Evolutionary conservation across 1,140 invertebrate genomes (phyloP).

Genomic region (Papilio helenus): DNA sequence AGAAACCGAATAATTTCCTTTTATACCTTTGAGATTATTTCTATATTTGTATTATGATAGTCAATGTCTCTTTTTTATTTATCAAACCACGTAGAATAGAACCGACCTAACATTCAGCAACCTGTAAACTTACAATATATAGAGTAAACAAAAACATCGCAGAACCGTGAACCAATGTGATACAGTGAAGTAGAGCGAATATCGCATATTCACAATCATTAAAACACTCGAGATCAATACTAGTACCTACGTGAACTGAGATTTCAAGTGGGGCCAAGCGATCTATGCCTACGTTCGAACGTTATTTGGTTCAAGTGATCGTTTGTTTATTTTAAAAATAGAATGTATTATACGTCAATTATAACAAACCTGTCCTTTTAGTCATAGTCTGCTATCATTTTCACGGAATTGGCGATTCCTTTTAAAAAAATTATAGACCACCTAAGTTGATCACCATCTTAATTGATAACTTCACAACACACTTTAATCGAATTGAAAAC

Average conservation of each 20-base stretch:
- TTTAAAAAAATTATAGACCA: no score
- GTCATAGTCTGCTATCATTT: no score
- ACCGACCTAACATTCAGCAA: not conserved
- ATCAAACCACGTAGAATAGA: not conserved
- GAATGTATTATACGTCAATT: no score
- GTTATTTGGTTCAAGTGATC: not conserved
- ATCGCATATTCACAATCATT: slow-evolving; percentile 10
- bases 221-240: slow-evolving; percentile 13
- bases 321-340: not conserved
- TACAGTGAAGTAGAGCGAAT: not conserved
- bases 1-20: no score
- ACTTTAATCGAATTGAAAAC: no score
- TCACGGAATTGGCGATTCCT: no score
- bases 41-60: no score
- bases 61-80: not conserved
- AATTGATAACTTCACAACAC: no score
- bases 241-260: not conserved
- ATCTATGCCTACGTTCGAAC: not conserved
- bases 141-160: not conserved
- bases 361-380: no score
- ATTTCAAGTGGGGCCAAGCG: not conserved
- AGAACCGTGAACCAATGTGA: not conserved
- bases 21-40: no score
- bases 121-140: not conserved
- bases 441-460: no score